Base-by-base conservation (phyloP, 2,797 vertebrate genomes). In the Capromys pilorides region DNA sequence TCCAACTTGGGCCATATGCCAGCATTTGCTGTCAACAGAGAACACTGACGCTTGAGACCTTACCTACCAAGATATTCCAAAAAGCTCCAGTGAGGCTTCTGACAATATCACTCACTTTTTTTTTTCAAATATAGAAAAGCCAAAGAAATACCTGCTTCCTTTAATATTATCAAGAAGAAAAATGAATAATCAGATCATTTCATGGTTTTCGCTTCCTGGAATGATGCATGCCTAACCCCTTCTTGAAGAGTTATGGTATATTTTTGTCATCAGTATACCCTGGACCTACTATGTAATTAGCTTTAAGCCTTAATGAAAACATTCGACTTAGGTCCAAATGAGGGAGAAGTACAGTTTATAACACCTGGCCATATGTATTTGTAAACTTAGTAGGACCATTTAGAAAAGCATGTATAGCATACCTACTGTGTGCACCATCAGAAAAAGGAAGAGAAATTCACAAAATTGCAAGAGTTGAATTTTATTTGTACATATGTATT, bases 1-100 rank as follows among this genome's bases (percentile, higher is more conserved):
- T 96, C 91, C 97, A 97, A 93, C 90, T 96, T 95, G 85, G 94
- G 92, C 91, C 94, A 73, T 28, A 89, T 66, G 90, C 96, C 89
- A 96, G 69, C 91, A 94, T 88, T 97, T 80, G 86, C 92, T 95
- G 67, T 96, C 90, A 95, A 91, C 81, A 91, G 84, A 94, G 84
- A 96, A 94, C 93, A 94, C 91, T 41, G 59, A 95, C 93, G 84
- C 51, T 81, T 85, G n/a, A 96, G 89, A 92, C 87, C 85, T 93
- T 83, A 97, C 94, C 93, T 96, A 86, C 89, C 94, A 91, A 95
- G 77, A 94, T 94, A 54, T 83, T 94, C 80, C 62, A 88, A 66
- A 91, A 95, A 26, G 82, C 86, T 82, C n/a, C 85, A 81, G 67
- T 94, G 91, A 90, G 83, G 39, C 81, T 88, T 85, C 67, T 86